phyloP scores from a whole-genome alignment of 2,113 vertebrate genomes.

The Argyrosomus japonicus region DNA sequence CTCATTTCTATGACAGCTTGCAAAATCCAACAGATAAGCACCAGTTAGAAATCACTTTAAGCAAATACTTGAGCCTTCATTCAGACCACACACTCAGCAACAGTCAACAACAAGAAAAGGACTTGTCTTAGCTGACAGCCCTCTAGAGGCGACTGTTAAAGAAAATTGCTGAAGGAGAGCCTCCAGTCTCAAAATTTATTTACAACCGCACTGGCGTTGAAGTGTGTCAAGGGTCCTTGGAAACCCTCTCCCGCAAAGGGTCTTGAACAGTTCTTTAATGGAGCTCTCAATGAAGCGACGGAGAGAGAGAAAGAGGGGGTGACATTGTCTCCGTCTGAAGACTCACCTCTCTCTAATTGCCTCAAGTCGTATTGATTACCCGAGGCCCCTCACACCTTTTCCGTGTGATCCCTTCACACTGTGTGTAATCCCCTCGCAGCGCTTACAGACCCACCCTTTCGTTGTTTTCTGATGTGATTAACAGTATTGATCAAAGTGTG shows the following conservation, averaged over 20 bases:
- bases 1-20: neutral
- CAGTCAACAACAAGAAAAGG: slow-evolving; percentile 27
- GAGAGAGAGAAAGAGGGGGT: slow-evolving; percentile 27
- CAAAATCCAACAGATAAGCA: neutral
- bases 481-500: slow-evolving; percentile 52
- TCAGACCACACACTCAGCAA: neutral
- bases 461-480: slow-evolving; percentile 67
- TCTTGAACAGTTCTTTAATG: slow-evolving; percentile 50
- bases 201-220: slow-evolving; percentile 39
- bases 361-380: slow-evolving; percentile 72
- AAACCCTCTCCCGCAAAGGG: slow-evolving; percentile 32
- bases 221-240: slow-evolving; percentile 56
- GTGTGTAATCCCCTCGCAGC: slow-evolving; percentile 67
- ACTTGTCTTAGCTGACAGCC: neutral
- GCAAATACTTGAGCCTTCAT: slow-evolving; percentile 15
- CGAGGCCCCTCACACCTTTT: slow-evolving; percentile 55
- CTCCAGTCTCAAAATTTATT: slow-evolving; percentile 60
- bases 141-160: slow-evolving; percentile 21
- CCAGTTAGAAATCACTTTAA: neutral
- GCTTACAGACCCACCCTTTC: slow-evolving; percentile 41
- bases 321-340: slow-evolving; percentile 62
- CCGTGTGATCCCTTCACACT: slow-evolving; percentile 56
- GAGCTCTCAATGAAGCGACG: slow-evolving; percentile 36
- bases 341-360: slow-evolving; percentile 73
- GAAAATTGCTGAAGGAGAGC: slow-evolving; percentile 39